A percentile compares a stretch with the other conserved stretches of the same genome.
Conservation (phyloP, 2,888 invertebrate species). For the Calephelis perditalis region DNA sequence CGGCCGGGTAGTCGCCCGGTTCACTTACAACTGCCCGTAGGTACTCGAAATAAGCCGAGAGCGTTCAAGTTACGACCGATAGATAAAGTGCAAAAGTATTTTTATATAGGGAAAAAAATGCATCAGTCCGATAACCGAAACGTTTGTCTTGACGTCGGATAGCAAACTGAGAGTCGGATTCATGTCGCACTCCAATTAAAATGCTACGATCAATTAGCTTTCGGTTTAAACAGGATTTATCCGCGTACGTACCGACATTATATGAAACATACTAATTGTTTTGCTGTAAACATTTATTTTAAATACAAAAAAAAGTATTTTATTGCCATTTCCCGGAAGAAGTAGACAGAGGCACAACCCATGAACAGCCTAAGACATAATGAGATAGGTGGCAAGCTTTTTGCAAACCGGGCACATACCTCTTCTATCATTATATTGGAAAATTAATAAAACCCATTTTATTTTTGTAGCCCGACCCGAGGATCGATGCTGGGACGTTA, state of each 20-base stretch:
- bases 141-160: slow-evolving; percentile 39
- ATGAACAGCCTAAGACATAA: too few species aligned
- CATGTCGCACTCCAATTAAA: slow-evolving; percentile 56
- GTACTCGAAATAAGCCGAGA: slow-evolving; percentile 32
- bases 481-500: too few species aligned
- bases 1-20: slow-evolving; percentile 59
- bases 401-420: too few species aligned
- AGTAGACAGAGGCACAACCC: too few species aligned
- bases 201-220: slow-evolving; percentile 52
- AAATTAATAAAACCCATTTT: too few species aligned
- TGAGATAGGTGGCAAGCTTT: too few species aligned
- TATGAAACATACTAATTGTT: slow-evolving; percentile 19
- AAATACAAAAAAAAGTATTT: too few species aligned
- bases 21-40: slow-evolving; percentile 55
- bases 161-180: slow-evolving; percentile 48
- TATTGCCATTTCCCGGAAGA: too few species aligned
- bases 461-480: too few species aligned
- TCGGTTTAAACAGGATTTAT: slow-evolving; percentile 73
- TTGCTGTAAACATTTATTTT: slow-evolving; percentile 1
- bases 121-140: slow-evolving; percentile 5
- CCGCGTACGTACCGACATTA: slow-evolving; percentile 42
- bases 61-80: slow-evolving; percentile 7
- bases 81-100: slow-evolving; percentile 7
- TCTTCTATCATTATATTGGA: too few species aligned
- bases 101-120: not conserved